These are phyloP conservation scores for Carabus problematicus DNA, from an alignment of 2,888 invertebrate genomes.

Conservation along the genomic window DNA sequence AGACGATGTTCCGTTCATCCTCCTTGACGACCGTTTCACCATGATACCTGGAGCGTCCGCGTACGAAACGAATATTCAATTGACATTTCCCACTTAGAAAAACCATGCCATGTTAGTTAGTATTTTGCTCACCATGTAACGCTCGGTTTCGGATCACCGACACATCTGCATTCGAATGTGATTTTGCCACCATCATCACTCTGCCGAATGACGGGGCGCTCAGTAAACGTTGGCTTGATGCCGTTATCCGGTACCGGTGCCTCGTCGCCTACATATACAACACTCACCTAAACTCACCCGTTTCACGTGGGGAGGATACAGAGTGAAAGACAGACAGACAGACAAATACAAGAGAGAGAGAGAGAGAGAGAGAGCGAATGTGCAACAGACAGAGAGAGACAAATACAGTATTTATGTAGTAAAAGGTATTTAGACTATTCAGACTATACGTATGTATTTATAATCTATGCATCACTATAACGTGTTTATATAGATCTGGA, in stretches of 20 bases:
- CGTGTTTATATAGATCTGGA: no score
- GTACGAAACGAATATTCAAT: slow-evolving; percentile 36
- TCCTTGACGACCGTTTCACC: slow-evolving; percentile 81
- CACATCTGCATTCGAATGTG: slow-evolving; percentile 96
- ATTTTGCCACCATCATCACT: slow-evolving; percentile 95
- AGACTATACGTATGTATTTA: no score
- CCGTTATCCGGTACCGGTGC: slow-evolving; percentile 92
- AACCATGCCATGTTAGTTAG: slow-evolving; percentile 31
- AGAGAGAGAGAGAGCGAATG: slow-evolving; percentile 25
- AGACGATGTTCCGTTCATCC: slow-evolving; percentile 84
- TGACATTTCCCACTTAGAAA: slow-evolving; percentile 35
- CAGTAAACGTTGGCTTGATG: slow-evolving; percentile 97
- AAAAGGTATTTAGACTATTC: no score
- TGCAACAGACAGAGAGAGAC: slow-evolving; percentile 34
- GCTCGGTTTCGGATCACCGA: slow-evolving; percentile 94
- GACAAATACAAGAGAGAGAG: slow-evolving; percentile 24
- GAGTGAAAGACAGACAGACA: slow-evolving; percentile 25
- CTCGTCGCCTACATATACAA: slow-evolving; percentile 82
- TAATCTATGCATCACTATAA: no score
- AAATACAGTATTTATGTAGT: not conserved
- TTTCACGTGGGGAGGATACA: slow-evolving; percentile 33
- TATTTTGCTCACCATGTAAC: slow-evolving; percentile 81
- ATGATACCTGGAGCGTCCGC: slow-evolving; percentile 71
- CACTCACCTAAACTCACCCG: slow-evolving; percentile 55
- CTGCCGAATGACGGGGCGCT: slow-evolving; percentile 96